A percentile compares a stretch with the other conserved stretches of the same genome.
These are phyloP conservation scores for Myiothlypis chrysogaster DNA, from an alignment of 2,797 vertebrate species.

Conservation along the genomic window DNA sequence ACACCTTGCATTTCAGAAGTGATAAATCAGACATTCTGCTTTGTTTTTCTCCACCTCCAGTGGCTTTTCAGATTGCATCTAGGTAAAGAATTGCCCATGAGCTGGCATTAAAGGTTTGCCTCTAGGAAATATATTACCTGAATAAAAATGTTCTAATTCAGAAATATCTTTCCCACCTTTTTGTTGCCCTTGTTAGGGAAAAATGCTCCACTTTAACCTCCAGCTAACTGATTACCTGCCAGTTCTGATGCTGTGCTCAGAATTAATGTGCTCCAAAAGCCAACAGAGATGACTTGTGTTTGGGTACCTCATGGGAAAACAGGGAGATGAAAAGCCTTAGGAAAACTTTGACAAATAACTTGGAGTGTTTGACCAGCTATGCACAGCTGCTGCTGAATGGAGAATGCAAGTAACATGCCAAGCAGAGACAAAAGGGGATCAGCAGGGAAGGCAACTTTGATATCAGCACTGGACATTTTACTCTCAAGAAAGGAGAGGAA, in stretches of 20 bases:
- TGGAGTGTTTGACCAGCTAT: constrained; percentile 28
- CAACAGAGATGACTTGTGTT: constrained; percentile 14
- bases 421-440: background rate
- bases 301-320: constrained; percentile 20
- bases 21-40: background rate
- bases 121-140: background rate
- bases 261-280: constrained; percentile 45
- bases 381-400: constrained; percentile 41
- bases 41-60: background rate
- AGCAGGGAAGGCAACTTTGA: background rate
- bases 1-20: background rate
- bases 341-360: constrained; percentile 43
- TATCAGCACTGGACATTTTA: background rate
- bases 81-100: background rate
- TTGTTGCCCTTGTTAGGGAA: background rate
- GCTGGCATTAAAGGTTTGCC: background rate
- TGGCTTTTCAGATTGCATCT: background rate
- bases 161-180: background rate
- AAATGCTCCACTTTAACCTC: background rate
- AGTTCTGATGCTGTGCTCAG: background rate
- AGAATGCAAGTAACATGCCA: background rate
- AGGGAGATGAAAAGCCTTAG: constrained; percentile 44
- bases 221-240: constrained; percentile 21
- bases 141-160: background rate
- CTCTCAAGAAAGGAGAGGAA: background rate